Percentiles rank a stretch among this genome's conserved stretches.
These are phyloP conservation scores for Eupithecia centaureata DNA, from an alignment of 2,888 invertebrate genomes.

Conservation along the genomic window DNA sequence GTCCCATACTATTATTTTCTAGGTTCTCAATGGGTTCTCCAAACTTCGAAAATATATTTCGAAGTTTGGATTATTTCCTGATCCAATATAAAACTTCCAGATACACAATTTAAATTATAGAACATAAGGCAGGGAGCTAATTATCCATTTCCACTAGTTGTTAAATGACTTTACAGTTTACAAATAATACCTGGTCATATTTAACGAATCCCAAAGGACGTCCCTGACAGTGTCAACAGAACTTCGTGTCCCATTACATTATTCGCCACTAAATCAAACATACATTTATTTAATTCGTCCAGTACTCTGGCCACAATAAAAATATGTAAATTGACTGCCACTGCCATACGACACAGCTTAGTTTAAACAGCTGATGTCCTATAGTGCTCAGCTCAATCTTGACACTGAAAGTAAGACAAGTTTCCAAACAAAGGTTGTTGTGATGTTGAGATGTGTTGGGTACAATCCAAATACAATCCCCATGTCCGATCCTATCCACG, in stretches of 20 bases:
- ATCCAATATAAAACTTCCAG: too few species aligned
- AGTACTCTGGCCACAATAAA: conserved; percentile 48
- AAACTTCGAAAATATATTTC: neutral
- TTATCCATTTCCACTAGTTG: neutral
- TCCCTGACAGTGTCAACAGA: conserved; percentile 22
- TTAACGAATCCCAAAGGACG: neutral
- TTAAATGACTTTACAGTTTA: neutral
- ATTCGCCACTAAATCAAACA: conserved; percentile 45
- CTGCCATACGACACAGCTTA: conserved; percentile 22
- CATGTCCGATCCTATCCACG: too few species aligned
- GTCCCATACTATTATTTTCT: too few species aligned
- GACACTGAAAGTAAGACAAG: neutral
- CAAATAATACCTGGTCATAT: conserved; percentile 1
- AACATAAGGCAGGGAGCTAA: too few species aligned
- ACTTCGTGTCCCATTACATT: conserved; percentile 33
- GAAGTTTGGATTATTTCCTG: too few species aligned
- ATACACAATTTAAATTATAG: too few species aligned
- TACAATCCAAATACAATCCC: too few species aligned
- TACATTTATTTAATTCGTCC: conserved; percentile 43
- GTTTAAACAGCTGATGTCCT: conserved; percentile 1
- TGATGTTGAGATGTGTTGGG: too few species aligned
- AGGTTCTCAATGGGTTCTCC: neutral
- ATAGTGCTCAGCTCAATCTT: neutral
- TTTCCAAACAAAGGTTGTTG: too few species aligned
- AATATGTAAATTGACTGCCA: conserved; percentile 57